A percentile compares a stretch with the other conserved stretches of the same genome.
Conservation (phyloP, 2,888 invertebrate species). For the Melieria picta region DNA sequence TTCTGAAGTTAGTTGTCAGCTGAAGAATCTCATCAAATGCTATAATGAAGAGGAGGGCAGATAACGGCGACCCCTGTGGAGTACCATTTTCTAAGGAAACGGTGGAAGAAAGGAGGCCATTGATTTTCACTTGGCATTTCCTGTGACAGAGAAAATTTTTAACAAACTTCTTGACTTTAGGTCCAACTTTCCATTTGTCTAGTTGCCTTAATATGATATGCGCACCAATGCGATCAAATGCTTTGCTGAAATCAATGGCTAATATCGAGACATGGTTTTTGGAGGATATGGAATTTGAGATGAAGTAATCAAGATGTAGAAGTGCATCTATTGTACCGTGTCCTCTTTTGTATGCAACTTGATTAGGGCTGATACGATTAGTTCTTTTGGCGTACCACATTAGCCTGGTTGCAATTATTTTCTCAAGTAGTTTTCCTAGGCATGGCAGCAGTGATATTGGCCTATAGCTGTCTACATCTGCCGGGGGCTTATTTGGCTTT, state of each 20-base stretch:
- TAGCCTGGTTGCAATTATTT: background rate
- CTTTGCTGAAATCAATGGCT: background rate
- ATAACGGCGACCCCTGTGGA: background rate
- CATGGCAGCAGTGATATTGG: background rate
- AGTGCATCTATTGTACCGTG: no score
- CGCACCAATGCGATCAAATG: no score
- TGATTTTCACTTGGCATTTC: background rate
- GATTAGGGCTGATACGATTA: no score
- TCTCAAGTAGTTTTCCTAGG: background rate
- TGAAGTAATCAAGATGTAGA: no score
- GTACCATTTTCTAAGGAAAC: background rate
- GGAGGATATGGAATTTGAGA: no score
- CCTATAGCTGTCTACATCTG: no score
- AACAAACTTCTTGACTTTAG: background rate
- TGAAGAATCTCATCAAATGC: background rate
- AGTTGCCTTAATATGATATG: no score
- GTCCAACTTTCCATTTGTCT: slow-evolving; percentile 9
- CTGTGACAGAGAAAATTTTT: background rate
- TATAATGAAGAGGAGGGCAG: background rate
- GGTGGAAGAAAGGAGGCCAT: no score
- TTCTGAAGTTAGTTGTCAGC: background rate
- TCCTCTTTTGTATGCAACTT: no score
- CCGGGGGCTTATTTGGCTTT: no score
- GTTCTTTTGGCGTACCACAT: background rate
- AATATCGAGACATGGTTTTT: no score